Conservation (phyloP, 2,113 vertebrate species). For the Sprattus sprattus region DNA sequence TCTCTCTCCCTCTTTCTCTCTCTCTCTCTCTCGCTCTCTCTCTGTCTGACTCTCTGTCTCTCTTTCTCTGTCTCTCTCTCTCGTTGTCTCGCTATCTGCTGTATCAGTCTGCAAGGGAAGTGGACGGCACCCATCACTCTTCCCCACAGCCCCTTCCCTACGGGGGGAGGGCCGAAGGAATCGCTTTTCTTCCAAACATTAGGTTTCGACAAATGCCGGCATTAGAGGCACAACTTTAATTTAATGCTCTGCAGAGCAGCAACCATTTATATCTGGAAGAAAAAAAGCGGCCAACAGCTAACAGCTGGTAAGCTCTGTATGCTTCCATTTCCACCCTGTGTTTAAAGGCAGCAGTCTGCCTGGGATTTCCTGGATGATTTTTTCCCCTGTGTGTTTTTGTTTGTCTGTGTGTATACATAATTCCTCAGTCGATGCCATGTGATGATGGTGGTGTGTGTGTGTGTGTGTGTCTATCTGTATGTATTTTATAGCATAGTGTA, state of each 20-base stretch:
- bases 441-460: background rate
- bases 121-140: constrained; percentile 45
- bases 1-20: constrained; percentile 9
- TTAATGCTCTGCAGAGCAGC: constrained; percentile 44
- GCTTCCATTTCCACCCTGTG: constrained; percentile 7
- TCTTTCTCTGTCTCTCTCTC: background rate
- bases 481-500: background rate
- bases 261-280: constrained; percentile 14
- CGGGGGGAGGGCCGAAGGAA: constrained; percentile 31
- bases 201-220: constrained; percentile 36
- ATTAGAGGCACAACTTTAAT: constrained; percentile 37
- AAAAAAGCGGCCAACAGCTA: constrained; percentile 4
- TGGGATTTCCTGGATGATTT: constrained; percentile 3
- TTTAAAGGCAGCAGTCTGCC: constrained; percentile 9
- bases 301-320: constrained; percentile 21
- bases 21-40: background rate
- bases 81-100: constrained; percentile 29
- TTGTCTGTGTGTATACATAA: constrained; percentile 22
- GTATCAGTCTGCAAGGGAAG: constrained; percentile 38
- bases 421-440: background rate
- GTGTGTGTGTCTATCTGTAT: background rate
- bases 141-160: constrained; percentile 41
- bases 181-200: constrained; percentile 39
- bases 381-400: constrained; percentile 49
- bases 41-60: background rate